Evolutionary conservation across 37 sponge, comb jelly and placozoan genomes (phyloP).

Genomic region (Petrosia ficiformis): DNA sequence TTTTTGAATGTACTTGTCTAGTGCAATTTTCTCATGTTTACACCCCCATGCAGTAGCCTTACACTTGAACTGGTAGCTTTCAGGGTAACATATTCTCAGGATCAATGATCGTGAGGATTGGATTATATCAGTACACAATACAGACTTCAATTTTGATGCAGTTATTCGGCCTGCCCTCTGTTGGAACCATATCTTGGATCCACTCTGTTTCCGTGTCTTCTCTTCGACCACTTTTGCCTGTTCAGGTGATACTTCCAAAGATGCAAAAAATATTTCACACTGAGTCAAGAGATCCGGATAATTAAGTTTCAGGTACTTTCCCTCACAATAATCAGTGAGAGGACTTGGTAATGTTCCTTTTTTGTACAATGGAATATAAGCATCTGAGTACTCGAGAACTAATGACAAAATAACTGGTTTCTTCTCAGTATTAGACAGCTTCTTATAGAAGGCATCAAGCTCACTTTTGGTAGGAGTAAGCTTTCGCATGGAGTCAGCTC

Average conservation of each 20-base stretch:
- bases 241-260: conserved; percentile 19
- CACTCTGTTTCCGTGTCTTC: conserved; percentile 24
- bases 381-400: conserved; percentile 12
- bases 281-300: conserved; percentile 19
- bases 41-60: conserved; percentile 46
- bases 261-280: conserved; percentile 16
- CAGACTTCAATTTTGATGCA: conserved; percentile 46
- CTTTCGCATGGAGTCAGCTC: not conserved
- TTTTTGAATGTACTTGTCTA: conserved; percentile 7
- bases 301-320: conserved; percentile 9
- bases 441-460: conserved; percentile 13
- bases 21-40: conserved; percentile 38
- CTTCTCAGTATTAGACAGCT: conserved; percentile 3
- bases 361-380: conserved; percentile 22
- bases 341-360: conserved; percentile 24
- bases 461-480: conserved; percentile 19
- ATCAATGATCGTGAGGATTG: conserved; percentile 37
- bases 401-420: conserved; percentile 51
- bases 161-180: conserved; percentile 58
- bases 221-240: conserved; percentile 15
- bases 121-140: conserved; percentile 14
- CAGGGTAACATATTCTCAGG: conserved; percentile 44
- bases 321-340: conserved; percentile 29
- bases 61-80: conserved; percentile 6
- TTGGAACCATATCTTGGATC: conserved; percentile 41